These are phyloP conservation scores for Phyllotreta cruciferae DNA, from an alignment of 2,888 invertebrate genomes.

Conservation along the genomic window DNA sequence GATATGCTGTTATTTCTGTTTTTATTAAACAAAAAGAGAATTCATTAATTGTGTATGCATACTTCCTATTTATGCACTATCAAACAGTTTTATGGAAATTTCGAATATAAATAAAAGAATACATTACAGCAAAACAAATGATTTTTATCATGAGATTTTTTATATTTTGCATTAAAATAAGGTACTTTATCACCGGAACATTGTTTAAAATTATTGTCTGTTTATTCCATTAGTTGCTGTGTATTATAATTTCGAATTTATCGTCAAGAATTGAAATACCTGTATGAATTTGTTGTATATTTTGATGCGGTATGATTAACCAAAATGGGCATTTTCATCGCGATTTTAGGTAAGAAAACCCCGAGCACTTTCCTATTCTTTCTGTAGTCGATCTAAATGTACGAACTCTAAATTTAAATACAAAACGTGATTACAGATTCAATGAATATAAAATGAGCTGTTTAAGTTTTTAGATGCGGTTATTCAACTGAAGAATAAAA, in stretches of 20 bases:
- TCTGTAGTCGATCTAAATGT: conserved; percentile 4
- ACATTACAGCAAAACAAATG: conserved; percentile 12
- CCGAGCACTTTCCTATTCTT: conserved; percentile 9
- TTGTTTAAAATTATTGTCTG: too few relatives aligned
- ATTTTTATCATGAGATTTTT: conserved; percentile 17
- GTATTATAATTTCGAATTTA: too few relatives aligned
- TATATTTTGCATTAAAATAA: too few relatives aligned
- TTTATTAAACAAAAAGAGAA: conserved; percentile 23
- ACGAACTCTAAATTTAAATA: conserved; percentile 30
- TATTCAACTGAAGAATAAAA: conserved; percentile 29
- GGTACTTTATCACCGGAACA: too few relatives aligned
- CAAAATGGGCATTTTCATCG: too few relatives aligned
- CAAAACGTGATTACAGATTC: conserved; percentile 32
- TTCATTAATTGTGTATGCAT: conserved; percentile 14
- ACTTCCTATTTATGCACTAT: conserved; percentile 23
- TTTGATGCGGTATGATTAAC: too few relatives aligned
- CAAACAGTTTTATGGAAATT: conserved; percentile 24
- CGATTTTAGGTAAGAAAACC: neutral
- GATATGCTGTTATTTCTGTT: conserved; percentile 16
- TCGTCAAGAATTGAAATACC: too few relatives aligned
- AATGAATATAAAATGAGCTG: conserved; percentile 34
- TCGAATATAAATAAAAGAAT: conserved; percentile 18
- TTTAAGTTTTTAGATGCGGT: conserved; percentile 30
- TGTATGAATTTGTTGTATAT: too few relatives aligned
- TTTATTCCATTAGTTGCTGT: too few relatives aligned